A percentile compares a stretch with the other conserved stretches of the same genome.
Conservation (phyloP, 2,797 vertebrate species). For the Neosilurus hyrtlii region DNA sequence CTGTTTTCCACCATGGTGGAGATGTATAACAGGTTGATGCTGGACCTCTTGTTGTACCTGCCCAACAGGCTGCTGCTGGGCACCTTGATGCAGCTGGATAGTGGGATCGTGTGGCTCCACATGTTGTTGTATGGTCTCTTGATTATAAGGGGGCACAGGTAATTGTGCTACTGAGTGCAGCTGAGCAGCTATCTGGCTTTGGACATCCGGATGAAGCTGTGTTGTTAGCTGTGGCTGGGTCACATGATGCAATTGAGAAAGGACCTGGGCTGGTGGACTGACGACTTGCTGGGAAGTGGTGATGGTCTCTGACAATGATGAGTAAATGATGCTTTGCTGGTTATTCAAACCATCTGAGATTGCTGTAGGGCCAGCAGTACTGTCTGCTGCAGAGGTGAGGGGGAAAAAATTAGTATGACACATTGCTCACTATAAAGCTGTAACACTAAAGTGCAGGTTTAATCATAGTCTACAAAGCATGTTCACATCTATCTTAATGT, state of each 20-base stretch:
- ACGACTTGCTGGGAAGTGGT: constrained; percentile 76
- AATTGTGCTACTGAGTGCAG: constrained; percentile 55
- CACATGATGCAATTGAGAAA: constrained; percentile 41
- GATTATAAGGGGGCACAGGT: constrained; percentile 35
- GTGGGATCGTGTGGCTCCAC: constrained; percentile 33
- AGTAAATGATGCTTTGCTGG: constrained; percentile 85
- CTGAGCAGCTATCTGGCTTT: constrained; percentile 38
- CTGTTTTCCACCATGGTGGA: constrained; percentile 54
- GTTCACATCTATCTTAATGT: not conserved
- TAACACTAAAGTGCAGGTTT: not conserved
- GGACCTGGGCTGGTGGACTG: constrained; percentile 76
- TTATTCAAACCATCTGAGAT: constrained; percentile 83
- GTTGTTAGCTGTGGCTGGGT: constrained; percentile 25
- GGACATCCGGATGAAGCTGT: constrained; percentile 33
- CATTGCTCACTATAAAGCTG: not conserved
- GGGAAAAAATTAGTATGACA: constrained; percentile 25
- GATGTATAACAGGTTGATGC: constrained; percentile 43
- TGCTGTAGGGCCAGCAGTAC: constrained; percentile 77
- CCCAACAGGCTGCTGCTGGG: constrained; percentile 45
- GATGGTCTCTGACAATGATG: constrained; percentile 75
- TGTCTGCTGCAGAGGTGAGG: constrained; percentile 77
- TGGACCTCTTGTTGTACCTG: constrained; percentile 54
- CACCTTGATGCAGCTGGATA: constrained; percentile 37
- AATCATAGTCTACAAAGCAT: not conserved
- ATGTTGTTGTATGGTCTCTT: constrained; percentile 36